These are phyloP conservation scores for Clamator glandarius DNA, from an alignment of 2,797 vertebrate species.

Conservation along the genomic window DNA sequence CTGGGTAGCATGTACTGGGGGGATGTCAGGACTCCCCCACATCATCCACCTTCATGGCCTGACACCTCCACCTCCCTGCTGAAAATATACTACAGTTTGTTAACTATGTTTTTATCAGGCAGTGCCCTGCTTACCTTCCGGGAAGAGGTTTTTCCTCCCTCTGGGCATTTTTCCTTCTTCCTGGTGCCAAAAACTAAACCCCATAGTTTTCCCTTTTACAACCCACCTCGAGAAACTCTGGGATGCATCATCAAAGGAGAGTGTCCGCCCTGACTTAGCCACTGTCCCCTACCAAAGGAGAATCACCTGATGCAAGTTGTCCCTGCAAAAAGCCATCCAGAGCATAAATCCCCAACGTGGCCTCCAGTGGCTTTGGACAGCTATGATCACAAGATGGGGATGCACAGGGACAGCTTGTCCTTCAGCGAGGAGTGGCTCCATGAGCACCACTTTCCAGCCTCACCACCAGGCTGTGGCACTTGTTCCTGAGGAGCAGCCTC, in stretches of 20 bases:
- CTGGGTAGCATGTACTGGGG: fast-evolving
- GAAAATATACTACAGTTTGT: neutral
- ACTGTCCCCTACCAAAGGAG: neutral
- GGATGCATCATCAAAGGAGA: neutral
- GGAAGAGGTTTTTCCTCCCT: neutral
- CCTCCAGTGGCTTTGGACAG: neutral
- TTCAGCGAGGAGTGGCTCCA: neutral
- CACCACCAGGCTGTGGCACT: fast-evolving
- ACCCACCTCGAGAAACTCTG: neutral
- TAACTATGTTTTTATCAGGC: neutral
- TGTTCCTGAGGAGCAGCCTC: neutral
- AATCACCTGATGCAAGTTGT: fast-evolving
- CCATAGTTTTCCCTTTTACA: neutral
- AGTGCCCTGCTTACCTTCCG: neutral
- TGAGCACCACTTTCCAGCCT: neutral
- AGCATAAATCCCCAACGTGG: neutral
- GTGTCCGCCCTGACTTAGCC: fast-evolving
- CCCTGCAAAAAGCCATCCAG: neutral
- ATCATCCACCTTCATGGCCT: neutral
- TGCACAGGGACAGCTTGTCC: neutral
- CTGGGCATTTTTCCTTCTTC: neutral
- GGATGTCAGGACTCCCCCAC: fast-evolving
- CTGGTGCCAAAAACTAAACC: neutral
- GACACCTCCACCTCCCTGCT: neutral
- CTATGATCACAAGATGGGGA: neutral